Percentiles rank a stretch among this genome's conserved stretches.
phyloP scores from a whole-genome alignment of 1,140 invertebrate species.

The Caenorhabditis remanei region DNA sequence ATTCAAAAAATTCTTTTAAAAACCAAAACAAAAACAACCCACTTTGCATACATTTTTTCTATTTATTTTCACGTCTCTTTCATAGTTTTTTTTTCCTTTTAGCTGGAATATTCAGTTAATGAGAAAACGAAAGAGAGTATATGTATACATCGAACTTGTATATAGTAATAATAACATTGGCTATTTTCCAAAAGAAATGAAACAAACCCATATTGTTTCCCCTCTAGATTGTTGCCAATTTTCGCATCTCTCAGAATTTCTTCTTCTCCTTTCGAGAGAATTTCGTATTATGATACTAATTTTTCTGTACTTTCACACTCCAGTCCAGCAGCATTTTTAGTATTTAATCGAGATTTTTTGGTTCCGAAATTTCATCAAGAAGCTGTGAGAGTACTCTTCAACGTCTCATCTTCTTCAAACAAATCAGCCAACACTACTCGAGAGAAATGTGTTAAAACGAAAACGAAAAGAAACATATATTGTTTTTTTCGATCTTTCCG shows the following conservation, averaged over 20 bases:
- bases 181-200: background rate
- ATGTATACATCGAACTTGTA: background rate
- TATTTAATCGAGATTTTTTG: background rate
- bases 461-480: slow-evolving; percentile 33
- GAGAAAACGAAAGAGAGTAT: background rate
- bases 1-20: slow-evolving; percentile 3
- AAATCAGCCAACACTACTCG: slow-evolving; percentile 26
- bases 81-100: background rate
- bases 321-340: no score
- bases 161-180: slow-evolving; percentile 30
- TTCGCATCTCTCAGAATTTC: background rate
- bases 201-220: slow-evolving; percentile 33
- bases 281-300: background rate
- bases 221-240: slow-evolving; percentile 52
- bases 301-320: no score
- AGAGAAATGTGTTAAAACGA: background rate
- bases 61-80: background rate
- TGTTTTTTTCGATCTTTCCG: background rate
- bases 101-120: background rate
- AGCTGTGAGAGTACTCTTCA: slow-evolving; percentile 21
- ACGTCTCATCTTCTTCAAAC: slow-evolving; percentile 36
- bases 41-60: background rate
- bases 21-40: slow-evolving; percentile 32
- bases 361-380: slow-evolving; percentile 39
- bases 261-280: background rate